Evolutionary conservation across 2,797 vertebrate species (phyloP), one percentile per base, ranked within the genome.

Genomic region (Odontamblyopus rebecca): DNA sequence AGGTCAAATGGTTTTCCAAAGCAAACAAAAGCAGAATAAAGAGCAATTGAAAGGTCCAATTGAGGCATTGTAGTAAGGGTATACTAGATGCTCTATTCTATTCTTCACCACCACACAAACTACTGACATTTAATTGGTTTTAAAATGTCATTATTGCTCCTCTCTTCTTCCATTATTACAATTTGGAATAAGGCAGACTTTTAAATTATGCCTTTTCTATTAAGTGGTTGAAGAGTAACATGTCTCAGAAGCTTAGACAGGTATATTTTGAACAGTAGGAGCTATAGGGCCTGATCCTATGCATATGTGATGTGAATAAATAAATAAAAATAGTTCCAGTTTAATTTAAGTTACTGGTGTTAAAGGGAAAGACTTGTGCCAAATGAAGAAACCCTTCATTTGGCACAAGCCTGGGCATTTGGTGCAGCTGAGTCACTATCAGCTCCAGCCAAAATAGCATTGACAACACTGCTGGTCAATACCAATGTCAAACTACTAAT

Each of bases 361-460:
- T 44, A 13, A 29, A 7, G 19, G 56, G 56, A 16, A 18, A n/a
- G 6, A 26, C 2, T 65, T n/a, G 12, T n/a, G 5, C 26, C 3
- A 7, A 61, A n/a, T 32, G 12, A 61, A 38, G n/a, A 54, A 70
- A 26, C 9, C 8, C 30, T 72, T 13, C 8, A 15, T 64, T 61
- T 66, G 3, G 48, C 3, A 66, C 62, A 57, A 32, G 19, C 62
- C 63, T 6, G 23, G 26, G 30, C 16, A 51, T 61, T 57, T 27
- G 61, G n/a, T 56, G 23, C 54, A 65, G 48, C 64, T 66, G 64
- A 67, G 50, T 65, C 56, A 76, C 15, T 16, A 62, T 57, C 38
- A 73, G 23, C 48, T 16, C 26, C 54, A 38, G 60, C 4, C 62
- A 62, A 59, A 62, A 62, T 0, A 68, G 9, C 60, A 68, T 23